Evolutionary conservation across 2,113 vertebrate genomes (phyloP).

Genomic region (Pangasianodon gigas): DNA sequence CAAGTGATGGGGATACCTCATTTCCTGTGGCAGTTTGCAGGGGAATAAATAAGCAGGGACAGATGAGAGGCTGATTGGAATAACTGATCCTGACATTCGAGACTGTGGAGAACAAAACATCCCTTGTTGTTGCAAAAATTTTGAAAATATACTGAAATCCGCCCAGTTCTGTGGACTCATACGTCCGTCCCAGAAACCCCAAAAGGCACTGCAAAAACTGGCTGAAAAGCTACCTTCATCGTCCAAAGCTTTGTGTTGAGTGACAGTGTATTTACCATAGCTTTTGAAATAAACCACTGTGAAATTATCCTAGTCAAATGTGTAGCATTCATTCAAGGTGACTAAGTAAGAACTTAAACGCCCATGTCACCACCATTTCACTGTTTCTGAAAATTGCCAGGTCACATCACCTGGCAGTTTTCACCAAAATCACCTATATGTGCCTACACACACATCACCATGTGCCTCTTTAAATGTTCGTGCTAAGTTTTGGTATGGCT

Average conservation of each 20-base stretch:
- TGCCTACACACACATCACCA: too few relatives aligned
- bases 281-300: not conserved
- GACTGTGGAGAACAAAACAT: slow-evolving; percentile 66
- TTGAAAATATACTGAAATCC: slow-evolving; percentile 59
- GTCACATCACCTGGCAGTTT: not conserved
- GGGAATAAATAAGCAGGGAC: slow-evolving; percentile 66
- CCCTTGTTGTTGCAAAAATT: slow-evolving; percentile 66
- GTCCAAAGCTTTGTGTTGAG: not conserved
- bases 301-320: not conserved
- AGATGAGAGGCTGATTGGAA: slow-evolving; percentile 74
- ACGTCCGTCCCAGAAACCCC: slow-evolving; percentile 1
- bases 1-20: slow-evolving; percentile 74
- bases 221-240: not conserved
- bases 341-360: not conserved
- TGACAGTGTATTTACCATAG: not conserved
- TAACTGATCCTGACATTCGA: slow-evolving; percentile 68
- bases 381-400: too few relatives aligned
- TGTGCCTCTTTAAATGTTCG: not conserved
- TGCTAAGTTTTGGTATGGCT: not conserved
- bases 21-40: slow-evolving; percentile 70
- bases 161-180: slow-evolving; percentile 39
- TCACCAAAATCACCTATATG: not conserved
- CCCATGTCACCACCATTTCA: not conserved
- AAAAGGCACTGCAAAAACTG: not conserved
- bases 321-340: not conserved